phyloP scores from a whole-genome alignment of 1,140 invertebrate genomes.

The Drosophila parabipectinata region DNA sequence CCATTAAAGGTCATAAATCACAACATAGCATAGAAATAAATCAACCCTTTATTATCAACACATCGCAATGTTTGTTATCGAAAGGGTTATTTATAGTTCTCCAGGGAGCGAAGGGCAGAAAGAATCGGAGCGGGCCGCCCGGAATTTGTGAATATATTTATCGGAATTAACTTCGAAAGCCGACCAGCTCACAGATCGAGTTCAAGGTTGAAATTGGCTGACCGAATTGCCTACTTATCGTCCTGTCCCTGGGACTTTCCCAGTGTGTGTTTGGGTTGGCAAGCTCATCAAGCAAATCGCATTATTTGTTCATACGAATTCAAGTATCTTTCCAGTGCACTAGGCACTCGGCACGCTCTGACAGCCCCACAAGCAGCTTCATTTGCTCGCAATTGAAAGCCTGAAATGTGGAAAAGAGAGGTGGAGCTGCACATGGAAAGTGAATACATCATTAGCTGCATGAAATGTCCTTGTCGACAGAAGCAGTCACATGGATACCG shows the following conservation, averaged over 20 bases:
- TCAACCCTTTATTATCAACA: conserved; percentile 82
- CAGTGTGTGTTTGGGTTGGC: conserved; percentile 16
- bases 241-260: background rate
- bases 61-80: conserved; percentile 82
- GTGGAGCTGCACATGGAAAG: conserved; percentile 46
- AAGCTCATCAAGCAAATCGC: conserved; percentile 76
- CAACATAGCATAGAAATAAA: conserved; percentile 82
- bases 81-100: conserved; percentile 81
- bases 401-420: conserved; percentile 37
- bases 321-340: conserved; percentile 67
- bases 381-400: conserved; percentile 70
- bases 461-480: conserved; percentile 60
- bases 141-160: conserved; percentile 64
- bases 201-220: conserved; percentile 65
- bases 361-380: conserved; percentile 66
- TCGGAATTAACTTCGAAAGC: conserved; percentile 56
- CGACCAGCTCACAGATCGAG: conserved; percentile 27
- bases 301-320: conserved; percentile 72
- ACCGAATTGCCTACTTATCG: conserved; percentile 60
- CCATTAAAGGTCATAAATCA: conserved; percentile 81
- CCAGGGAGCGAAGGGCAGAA: conserved; percentile 45
- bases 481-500: conserved; percentile 15
- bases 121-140: conserved; percentile 11
- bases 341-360: conserved; percentile 46
- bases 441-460: conserved; percentile 80